Base-by-base conservation (phyloP, 2,797 vertebrate species). In the Tangara arthus region DNA sequence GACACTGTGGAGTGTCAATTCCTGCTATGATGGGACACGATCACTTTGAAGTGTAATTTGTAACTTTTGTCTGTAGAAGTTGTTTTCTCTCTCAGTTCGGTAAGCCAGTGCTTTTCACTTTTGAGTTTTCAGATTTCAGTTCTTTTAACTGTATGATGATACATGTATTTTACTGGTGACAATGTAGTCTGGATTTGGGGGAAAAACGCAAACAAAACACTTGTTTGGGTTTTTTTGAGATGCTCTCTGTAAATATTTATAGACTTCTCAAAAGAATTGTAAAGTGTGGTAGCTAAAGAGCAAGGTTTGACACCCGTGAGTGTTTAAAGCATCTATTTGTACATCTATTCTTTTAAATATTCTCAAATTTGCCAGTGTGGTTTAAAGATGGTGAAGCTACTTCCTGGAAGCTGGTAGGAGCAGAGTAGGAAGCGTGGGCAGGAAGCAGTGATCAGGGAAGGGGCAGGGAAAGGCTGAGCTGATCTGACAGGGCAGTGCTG, bases 141-240 rank as follows among this genome's bases (percentile, higher is more conserved):
- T 76, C 15, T 64, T 88, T 47, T 64, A 76, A 23, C n/a, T 75
- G 12, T 57, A 5, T 57, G n/a, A 34, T 73, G 60, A 52, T 66
- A 12, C 10, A 7, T 3, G 5, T 28, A n/a, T 70, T 65, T 28
- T 71, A 18, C 32, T 59, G 37, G 21, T 64, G 27, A 26, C 42
- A 42, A 35, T 28, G 32, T 56, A 26, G 5, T 63, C 42, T 92
- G 64, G 15, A 35, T 77, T 94, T 41, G 64, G 76, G 27, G 15
- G 1, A 27, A 49, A n/a, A 11, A 4, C 0, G 2, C 16, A 20
- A 65, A 46, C 15, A 71, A 35, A 82, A 30, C 2, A 2, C 5
- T 49, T 26, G 4, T 18, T 34, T 60, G 26, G 2, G 18, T 9
- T 27, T 57, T 53, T 7, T 70, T 73, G 59, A 60, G 30, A 50